These are phyloP conservation scores for Caenorhabditis zanzibari DNA, from an alignment of 2,888 invertebrate species.

Conservation along the genomic window DNA sequence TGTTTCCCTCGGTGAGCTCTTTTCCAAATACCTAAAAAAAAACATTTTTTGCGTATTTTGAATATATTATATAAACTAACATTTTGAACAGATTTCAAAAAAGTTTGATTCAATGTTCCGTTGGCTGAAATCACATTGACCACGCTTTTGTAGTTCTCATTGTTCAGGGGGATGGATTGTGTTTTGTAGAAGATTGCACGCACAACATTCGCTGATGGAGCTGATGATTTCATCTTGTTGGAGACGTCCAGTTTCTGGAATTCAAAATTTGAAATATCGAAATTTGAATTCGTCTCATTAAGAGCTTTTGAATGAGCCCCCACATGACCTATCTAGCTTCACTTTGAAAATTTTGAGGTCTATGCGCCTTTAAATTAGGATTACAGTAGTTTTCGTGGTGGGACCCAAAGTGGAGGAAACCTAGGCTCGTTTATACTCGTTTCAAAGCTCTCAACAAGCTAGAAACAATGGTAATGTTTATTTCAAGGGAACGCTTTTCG, in stretches of 20 bases:
- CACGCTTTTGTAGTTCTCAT: slow-evolving; percentile 86
- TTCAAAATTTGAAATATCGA: background rate
- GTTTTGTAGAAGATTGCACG: slow-evolving; percentile 87
- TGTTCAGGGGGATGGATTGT: slow-evolving; percentile 86
- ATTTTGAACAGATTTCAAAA: slow-evolving; percentile 87
- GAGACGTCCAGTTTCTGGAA: slow-evolving; percentile 79
- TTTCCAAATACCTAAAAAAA: slow-evolving; percentile 77
- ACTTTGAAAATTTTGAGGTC: background rate
- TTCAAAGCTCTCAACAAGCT: background rate
- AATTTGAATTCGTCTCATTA: background rate
- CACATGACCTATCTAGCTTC: background rate
- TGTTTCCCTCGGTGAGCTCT: slow-evolving; percentile 84
- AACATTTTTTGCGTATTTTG: no score
- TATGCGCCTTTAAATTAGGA: background rate
- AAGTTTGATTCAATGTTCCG: slow-evolving; percentile 86
- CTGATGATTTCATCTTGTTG: slow-evolving; percentile 72
- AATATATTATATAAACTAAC: no score
- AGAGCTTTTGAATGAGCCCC: background rate
- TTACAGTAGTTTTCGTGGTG: slow-evolving; percentile 9
- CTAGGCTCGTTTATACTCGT: background rate
- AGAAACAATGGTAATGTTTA: background rate
- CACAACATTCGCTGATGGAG: slow-evolving; percentile 50
- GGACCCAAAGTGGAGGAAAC: background rate
- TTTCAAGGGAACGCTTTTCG: no score
- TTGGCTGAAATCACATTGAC: slow-evolving; percentile 87